Conservation (phyloP, 1,140 invertebrate species). For the Spodoptera frugiperda region DNA sequence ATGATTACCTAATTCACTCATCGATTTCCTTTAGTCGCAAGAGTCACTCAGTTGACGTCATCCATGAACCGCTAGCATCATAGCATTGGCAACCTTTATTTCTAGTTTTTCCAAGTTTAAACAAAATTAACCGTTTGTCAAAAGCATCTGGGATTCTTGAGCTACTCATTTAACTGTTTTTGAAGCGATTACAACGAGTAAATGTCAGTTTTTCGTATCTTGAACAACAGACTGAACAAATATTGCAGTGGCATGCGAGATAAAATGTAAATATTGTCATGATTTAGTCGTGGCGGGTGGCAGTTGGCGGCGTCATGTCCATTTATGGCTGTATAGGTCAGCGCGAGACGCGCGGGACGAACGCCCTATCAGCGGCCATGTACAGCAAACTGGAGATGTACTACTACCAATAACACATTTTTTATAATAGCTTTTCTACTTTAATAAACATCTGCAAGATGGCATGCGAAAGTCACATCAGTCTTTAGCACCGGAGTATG, state of each 20-base stretch:
- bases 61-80: slow-evolving; percentile 7
- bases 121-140: slow-evolving; percentile 32
- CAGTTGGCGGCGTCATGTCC: slow-evolving; percentile 67
- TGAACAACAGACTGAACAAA: slow-evolving; percentile 33
- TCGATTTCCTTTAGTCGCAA: slow-evolving; percentile 26
- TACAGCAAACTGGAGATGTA: slow-evolving; percentile 61
- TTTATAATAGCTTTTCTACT: slow-evolving; percentile 49
- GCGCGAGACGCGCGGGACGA: slow-evolving; percentile 50
- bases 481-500: neutral
- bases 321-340: slow-evolving; percentile 74
- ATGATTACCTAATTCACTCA: slow-evolving; percentile 35
- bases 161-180: slow-evolving; percentile 38
- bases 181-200: slow-evolving; percentile 6
- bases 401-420: slow-evolving; percentile 48
- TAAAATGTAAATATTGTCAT: slow-evolving; percentile 60
- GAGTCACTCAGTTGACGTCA: slow-evolving; percentile 35
- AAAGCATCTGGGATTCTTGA: slow-evolving; percentile 11
- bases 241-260: slow-evolving; percentile 50
- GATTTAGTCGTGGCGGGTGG: slow-evolving; percentile 66
- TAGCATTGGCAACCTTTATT: slow-evolving; percentile 11
- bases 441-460: neutral
- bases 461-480: neutral
- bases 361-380: slow-evolving; percentile 60
- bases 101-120: slow-evolving; percentile 14
- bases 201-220: slow-evolving; percentile 25